Evolutionary conservation across 2,888 invertebrate species (phyloP).

Genomic region (Priapulus caudatus): DNA sequence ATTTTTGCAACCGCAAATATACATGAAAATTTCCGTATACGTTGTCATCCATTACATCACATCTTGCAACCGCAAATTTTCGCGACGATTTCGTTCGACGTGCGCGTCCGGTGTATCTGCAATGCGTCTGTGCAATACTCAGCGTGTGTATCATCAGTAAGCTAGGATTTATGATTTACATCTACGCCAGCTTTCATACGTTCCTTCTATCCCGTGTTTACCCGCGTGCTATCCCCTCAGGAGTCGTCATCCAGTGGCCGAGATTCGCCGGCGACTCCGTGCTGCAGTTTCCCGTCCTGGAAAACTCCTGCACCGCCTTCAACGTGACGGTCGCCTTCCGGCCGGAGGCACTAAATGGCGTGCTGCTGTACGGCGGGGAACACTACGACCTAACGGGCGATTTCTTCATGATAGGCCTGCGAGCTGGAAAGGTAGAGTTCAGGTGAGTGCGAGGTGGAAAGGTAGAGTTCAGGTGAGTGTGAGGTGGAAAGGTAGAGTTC

Average conservation of each 20-base stretch:
- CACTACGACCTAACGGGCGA: background rate
- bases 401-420: background rate
- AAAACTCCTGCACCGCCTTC: background rate
- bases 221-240: background rate
- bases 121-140: too few relatives aligned
- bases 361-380: background rate
- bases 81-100: too few relatives aligned
- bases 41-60: too few relatives aligned
- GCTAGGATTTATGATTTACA: background rate
- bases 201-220: background rate
- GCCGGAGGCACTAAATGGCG: background rate
- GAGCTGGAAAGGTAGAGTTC: background rate
- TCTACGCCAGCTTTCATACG: background rate
- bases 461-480: too few relatives aligned
- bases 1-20: too few relatives aligned
- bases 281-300: background rate
- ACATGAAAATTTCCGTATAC: too few relatives aligned
- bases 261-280: background rate
- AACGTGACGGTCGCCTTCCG: background rate
- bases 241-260: background rate
- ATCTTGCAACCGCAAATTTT: too few relatives aligned
- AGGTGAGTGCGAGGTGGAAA: background rate
- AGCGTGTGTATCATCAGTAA: too few relatives aligned
- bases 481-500: too few relatives aligned
- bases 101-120: too few relatives aligned